phyloP scores from a whole-genome alignment of 2,888 invertebrate species.

The Orthosia incerta region DNA sequence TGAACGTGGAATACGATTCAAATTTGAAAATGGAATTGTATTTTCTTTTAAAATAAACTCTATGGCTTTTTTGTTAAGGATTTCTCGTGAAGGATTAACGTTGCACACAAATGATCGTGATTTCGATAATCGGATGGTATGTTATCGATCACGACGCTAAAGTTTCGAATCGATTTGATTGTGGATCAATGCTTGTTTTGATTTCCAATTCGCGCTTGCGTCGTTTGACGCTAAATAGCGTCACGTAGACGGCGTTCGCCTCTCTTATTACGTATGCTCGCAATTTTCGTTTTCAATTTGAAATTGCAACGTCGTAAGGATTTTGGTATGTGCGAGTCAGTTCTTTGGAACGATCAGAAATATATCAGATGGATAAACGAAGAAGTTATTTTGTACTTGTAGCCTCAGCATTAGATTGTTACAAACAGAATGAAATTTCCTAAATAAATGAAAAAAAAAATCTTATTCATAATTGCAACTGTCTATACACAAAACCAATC shows the following conservation, averaged over 20 bases:
- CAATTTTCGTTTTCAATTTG: constrained; percentile 86
- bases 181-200: constrained; percentile 89
- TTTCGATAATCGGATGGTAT: constrained; percentile 88
- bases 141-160: constrained; percentile 89
- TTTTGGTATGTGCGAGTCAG: constrained; percentile 63
- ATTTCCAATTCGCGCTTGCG: constrained; percentile 91
- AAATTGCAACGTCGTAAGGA: constrained; percentile 74
- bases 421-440: not conserved
- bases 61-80: constrained; percentile 64
- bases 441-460: not conserved
- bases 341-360: constrained; percentile 33
- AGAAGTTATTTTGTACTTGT: not conserved
- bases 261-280: constrained; percentile 79
- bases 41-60: constrained; percentile 59
- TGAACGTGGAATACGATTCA: constrained; percentile 69
- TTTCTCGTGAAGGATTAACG: constrained; percentile 58
- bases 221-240: constrained; percentile 89
- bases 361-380: constrained; percentile 5
- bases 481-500: not conserved
- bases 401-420: not conserved
- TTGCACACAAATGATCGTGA: constrained; percentile 86
- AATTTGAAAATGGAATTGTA: constrained; percentile 68
- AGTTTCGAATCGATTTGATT: constrained; percentile 89
- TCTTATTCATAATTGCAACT: not conserved
- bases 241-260: constrained; percentile 85